Evolutionary conservation across 2,113 vertebrate genomes (phyloP), one percentile per base, ranked within the genome.

Genomic region (Anhinga anhinga): DNA sequence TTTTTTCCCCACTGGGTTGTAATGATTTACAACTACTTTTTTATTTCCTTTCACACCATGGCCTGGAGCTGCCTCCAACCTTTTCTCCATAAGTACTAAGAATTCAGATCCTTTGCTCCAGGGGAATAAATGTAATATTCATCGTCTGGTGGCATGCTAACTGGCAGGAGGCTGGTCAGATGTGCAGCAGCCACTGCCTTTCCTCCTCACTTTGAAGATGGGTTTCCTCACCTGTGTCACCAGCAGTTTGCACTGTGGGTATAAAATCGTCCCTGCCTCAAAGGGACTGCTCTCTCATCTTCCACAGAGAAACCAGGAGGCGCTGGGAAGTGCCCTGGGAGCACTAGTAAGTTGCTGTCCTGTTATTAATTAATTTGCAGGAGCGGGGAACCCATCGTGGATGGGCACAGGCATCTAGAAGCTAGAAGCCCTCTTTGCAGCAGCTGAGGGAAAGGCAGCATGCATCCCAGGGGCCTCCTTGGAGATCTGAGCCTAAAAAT

Each of bases 1-100:
- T 21, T 2, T 29, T 44, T 40, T 17, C 50, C 42, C 22, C 63
- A 50, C 26, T 47, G 21, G 11, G n/a, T 85, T 67, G 26, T 21
- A 76, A 65, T 80, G 70, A 95, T 95, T 89, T 95, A 87, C 29
- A 84, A 91, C 49, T 52, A 32, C 34, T 92, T 85, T 92, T 76
- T 78, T 82, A 90, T 82, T 93, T 91, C 23, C 66, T 94, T 83
- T 96, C 77, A 91, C 38, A 55, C 9, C 67, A 53, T 80, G 45
- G 70, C 84, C 78, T 85, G 62, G 62, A 92, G 93, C 93, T 94
- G 53, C 78, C 81, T 95, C 38, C 62, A 86, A 77, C 81, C 50
- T 94, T 93, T 93, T 42, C 55, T 26, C 50, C 45, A 90, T 70
- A 87, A 95, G 86, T 23, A 49, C 40, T 32, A 82, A 82, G 90